Base-by-base conservation (phyloP, 2,113 vertebrate species). In the Apeltes quadracus region DNA sequence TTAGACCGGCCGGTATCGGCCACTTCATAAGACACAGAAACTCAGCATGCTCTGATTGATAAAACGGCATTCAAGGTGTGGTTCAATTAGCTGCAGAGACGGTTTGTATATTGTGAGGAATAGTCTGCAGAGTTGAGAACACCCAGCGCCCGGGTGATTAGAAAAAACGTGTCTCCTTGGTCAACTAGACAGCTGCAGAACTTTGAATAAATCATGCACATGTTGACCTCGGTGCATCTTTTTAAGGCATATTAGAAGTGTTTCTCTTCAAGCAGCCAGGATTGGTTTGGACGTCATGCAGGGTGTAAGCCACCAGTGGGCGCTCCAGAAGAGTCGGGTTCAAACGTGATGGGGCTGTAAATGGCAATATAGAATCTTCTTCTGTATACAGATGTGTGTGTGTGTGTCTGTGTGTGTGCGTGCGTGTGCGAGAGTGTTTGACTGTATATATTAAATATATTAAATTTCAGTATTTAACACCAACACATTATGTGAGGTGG, bases 291-390 rank as follows among this genome's bases (percentile, higher is more conserved):
- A 3, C 66, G 70, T 59, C 57, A 22, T 71, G 10, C 64, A 10
- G 5, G 0, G 2, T 1, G 5, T 1, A n/a, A 32, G 29, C 77
- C 88, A 87, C 70, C 78, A 89, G 90, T 38, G 81, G 88, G 88
- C 50, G 79, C 84, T 72, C 32, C 59, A 67, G 59, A 34, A 64
- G 56, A 4, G n/a, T 3, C 13, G 14, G 34, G 11, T 55, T n/a
- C 3, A 29, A 51, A 54, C 56, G 6, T 36, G 61, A 58, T 12
- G 27, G 27, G 61, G 51, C 51, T 27, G 38, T 75, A 61, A 58
- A 55, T 63, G 70, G 46, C n/a, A 51, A 23, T 83, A 89, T 83
- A 89, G 82, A 82, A 82, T 90, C 61, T 54, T 7, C 58, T 48
- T 78, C 72, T 76, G 7, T 34, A 7, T 7, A 34, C 6, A 34